Percentiles rank a stretch among this genome's conserved stretches.
Conservation (phyloP, 1,140 invertebrate species). For the Eupristina koningsbergeri region DNA sequence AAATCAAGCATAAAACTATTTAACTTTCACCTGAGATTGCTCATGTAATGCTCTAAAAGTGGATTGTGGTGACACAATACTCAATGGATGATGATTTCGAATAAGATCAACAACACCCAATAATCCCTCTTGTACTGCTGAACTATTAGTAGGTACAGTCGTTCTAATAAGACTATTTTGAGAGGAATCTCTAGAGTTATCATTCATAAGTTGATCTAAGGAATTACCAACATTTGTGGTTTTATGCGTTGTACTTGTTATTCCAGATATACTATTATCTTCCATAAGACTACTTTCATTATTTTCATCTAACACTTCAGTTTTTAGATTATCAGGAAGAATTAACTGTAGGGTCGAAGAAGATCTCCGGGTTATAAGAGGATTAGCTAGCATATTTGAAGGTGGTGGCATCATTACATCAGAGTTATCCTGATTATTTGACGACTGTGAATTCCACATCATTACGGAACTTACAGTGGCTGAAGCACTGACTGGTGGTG, state of each 20-base stretch:
- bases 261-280: constrained; percentile 71
- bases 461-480: constrained; percentile 57
- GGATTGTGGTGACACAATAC: constrained; percentile 60
- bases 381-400: constrained; percentile 59
- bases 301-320: constrained; percentile 81
- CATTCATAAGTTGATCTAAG: constrained; percentile 65
- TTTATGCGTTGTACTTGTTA: constrained; percentile 58
- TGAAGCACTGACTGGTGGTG: constrained; percentile 59
- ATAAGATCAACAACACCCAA: constrained; percentile 69
- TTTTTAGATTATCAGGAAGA: constrained; percentile 76
- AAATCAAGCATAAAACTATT: too few relatives aligned
- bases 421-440: constrained; percentile 54
- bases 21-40: constrained; percentile 56
- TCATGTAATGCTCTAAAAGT: constrained; percentile 66
- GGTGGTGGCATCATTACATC: constrained; percentile 71
- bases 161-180: constrained; percentile 60
- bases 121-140: constrained; percentile 65
- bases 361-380: constrained; percentile 62
- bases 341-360: constrained; percentile 70
- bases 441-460: constrained; percentile 65
- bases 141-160: constrained; percentile 54
- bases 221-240: constrained; percentile 58
- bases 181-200: constrained; percentile 63
- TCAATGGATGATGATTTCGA: constrained; percentile 64
- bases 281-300: constrained; percentile 77